Evolutionary conservation across 2,797 vertebrate genomes (phyloP).

Genomic region (Melopsittacus undulatus): DNA sequence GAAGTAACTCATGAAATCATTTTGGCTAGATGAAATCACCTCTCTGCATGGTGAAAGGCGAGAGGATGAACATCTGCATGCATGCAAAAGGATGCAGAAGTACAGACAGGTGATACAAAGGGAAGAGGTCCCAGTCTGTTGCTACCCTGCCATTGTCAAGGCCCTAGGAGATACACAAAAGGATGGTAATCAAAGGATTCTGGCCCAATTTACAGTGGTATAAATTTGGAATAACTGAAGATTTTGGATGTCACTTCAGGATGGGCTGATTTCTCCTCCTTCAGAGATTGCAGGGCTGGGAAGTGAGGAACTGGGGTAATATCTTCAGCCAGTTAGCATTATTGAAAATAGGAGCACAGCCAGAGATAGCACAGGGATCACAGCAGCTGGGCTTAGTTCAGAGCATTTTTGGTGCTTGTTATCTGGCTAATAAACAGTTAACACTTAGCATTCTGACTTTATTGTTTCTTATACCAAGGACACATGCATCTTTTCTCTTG

Average conservation of each 20-base stretch:
- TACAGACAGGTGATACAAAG: background rate
- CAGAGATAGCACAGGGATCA: background rate
- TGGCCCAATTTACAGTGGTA: background rate
- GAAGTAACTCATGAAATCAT: background rate
- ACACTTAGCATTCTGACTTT: accelerated
- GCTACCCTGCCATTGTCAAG: background rate
- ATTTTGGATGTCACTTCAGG: background rate
- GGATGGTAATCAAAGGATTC: background rate
- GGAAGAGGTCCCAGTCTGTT: background rate
- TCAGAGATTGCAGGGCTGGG: background rate
- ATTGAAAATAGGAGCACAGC: background rate
- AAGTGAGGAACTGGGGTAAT: background rate
- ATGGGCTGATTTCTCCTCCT: background rate
- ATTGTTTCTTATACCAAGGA: background rate
- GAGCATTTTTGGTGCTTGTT: background rate
- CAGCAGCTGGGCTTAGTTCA: background rate
- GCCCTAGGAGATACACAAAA: background rate
- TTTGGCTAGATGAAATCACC: background rate
- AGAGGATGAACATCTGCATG: background rate
- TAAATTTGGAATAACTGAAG: background rate
- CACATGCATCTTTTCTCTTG: background rate
- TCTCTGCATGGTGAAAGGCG: background rate
- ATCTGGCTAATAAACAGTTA: background rate
- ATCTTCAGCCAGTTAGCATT: background rate
- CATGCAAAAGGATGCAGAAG: background rate